Conservation (phyloP, 1,140 invertebrate species). For the Sitobion miscanthi region DNA sequence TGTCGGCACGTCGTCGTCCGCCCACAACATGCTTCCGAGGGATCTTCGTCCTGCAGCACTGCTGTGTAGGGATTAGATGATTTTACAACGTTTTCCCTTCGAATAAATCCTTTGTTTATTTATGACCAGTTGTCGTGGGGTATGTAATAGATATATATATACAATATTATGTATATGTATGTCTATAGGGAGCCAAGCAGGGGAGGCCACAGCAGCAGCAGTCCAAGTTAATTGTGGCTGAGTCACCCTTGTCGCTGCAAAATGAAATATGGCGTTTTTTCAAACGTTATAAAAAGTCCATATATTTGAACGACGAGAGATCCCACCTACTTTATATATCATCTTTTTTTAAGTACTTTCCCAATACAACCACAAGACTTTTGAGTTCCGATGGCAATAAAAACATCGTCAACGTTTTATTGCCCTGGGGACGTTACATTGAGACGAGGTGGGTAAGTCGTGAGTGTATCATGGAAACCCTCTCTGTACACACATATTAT, state of each 20-base stretch:
- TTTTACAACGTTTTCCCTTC: constrained; percentile 50
- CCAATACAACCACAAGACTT: constrained; percentile 54
- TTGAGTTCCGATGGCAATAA: constrained; percentile 54
- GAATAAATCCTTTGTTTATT: constrained; percentile 55
- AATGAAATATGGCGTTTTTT: constrained; percentile 54
- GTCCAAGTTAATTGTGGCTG: constrained; percentile 51
- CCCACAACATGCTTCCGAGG: neutral
- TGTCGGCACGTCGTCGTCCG: constrained; percentile 21
- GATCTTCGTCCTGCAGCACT: constrained; percentile 12
- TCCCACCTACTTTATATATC: constrained; percentile 45
- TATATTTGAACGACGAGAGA: constrained; percentile 42
- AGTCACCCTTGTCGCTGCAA: constrained; percentile 43
- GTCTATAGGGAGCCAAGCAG: constrained; percentile 27
- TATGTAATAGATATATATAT: constrained; percentile 5
- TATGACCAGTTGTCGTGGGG: constrained; percentile 47
- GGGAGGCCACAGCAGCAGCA: neutral
- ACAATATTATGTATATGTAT: neutral
- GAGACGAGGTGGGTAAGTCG: neutral
- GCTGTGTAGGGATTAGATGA: constrained; percentile 47
- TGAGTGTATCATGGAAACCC: constrained; percentile 6
- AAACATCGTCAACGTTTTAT: constrained; percentile 55
- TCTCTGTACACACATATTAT: constrained; percentile 25
- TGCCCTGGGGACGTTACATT: constrained; percentile 17
- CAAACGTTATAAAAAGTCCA: constrained; percentile 47
- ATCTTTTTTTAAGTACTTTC: constrained; percentile 51